Percentiles rank a stretch among this genome's conserved stretches.
Conservation (phyloP, 2,888 invertebrate species). For the Perdita meconis region DNA sequence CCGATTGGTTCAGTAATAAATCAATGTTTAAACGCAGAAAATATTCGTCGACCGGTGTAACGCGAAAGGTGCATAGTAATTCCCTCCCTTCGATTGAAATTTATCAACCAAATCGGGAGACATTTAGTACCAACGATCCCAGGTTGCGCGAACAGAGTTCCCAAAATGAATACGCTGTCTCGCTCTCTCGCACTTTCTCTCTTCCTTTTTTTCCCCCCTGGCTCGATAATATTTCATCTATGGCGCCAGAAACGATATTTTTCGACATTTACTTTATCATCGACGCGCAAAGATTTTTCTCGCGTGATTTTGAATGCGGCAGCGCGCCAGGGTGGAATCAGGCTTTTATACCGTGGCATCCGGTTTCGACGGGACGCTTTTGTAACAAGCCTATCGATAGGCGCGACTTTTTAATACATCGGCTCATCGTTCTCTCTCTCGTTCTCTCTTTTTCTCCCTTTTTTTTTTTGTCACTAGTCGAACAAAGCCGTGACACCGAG, state of each 20-base stretch:
- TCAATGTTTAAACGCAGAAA: neutral
- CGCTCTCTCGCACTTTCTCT: neutral
- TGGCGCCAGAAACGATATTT: constrained; percentile 46
- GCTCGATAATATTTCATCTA: constrained; percentile 49
- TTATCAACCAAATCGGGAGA: constrained; percentile 31
- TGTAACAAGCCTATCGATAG: constrained; percentile 70
- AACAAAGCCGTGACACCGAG: constrained; percentile 41
- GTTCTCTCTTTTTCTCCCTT: too few relatives aligned
- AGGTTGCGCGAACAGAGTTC: constrained; percentile 4
- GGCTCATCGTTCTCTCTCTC: constrained; percentile 50
- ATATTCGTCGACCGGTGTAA: neutral
- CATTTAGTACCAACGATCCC: constrained; percentile 35
- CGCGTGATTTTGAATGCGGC: constrained; percentile 60
- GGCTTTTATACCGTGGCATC: constrained; percentile 62
- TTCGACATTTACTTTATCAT: constrained; percentile 59
- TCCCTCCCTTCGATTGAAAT: constrained; percentile 33
- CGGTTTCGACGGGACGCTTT: constrained; percentile 60
- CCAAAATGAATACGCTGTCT: constrained; percentile 11
- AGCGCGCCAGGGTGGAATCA: constrained; percentile 46
- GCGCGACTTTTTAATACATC: constrained; percentile 66
- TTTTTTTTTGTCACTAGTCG: constrained; percentile 24
- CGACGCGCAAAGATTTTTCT: constrained; percentile 58
- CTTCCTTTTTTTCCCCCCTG: neutral
- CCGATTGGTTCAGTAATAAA: too few relatives aligned
- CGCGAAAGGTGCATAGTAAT: neutral